Evolutionary conservation across 2,888 invertebrate species (phyloP).

Genomic region (Ischnus inquisitorius): DNA sequence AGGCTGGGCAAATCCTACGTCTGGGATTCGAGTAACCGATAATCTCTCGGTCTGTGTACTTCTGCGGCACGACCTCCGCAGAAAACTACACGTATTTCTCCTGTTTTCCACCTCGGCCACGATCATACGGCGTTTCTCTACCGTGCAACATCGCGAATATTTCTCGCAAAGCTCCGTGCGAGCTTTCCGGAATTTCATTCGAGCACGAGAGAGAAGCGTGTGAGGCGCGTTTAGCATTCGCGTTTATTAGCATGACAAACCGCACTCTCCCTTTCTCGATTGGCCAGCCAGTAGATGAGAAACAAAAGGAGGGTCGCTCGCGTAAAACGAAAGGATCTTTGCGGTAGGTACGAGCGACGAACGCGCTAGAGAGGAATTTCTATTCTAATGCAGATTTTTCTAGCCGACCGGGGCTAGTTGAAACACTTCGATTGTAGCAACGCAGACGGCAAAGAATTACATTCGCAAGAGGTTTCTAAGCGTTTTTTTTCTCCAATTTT

Average conservation of each 20-base stretch:
- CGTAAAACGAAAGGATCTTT: constrained; percentile 34
- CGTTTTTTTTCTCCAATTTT: no score
- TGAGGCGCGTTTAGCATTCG: constrained; percentile 35
- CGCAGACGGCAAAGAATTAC: constrained; percentile 6
- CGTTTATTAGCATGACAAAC: constrained; percentile 67
- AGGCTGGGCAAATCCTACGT: constrained; percentile 57
- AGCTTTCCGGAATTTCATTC: constrained; percentile 28
- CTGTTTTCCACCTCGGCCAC: constrained; percentile 4
- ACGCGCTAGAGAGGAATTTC: constrained; percentile 44
- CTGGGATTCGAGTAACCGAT: constrained; percentile 60
- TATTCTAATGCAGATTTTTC: constrained; percentile 51
- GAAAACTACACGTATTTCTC: constrained; percentile 36
- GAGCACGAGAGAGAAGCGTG: constrained; percentile 3
- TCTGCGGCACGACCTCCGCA: constrained; percentile 18
- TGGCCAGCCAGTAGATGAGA: constrained; percentile 8
- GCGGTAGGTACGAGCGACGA: constrained; percentile 43
- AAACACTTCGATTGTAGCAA: neutral
- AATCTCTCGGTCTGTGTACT: constrained; percentile 48
- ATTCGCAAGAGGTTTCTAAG: neutral
- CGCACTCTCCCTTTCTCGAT: constrained; percentile 27
- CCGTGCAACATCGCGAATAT: constrained; percentile 9
- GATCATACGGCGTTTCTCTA: neutral
- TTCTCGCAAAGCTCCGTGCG: neutral
- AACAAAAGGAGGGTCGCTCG: constrained; percentile 45
- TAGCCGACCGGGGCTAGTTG: neutral